These are phyloP conservation scores for Poecile montanus DNA, from an alignment of 2,797 vertebrate species.

Conservation along the genomic window DNA sequence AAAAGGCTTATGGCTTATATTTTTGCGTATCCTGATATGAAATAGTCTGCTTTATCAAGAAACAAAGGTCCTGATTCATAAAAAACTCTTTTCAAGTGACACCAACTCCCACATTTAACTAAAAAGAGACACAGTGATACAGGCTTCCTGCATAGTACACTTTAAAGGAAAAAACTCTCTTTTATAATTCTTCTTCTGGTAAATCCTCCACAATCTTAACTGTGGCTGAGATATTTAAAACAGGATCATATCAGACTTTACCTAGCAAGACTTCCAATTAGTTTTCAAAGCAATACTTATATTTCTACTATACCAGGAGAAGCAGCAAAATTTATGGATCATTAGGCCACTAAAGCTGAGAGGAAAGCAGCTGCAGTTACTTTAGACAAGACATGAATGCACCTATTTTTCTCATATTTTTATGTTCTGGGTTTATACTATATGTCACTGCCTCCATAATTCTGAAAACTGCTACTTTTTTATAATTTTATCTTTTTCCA, in stretches of 20 bases:
- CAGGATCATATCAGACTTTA: constrained; percentile 20
- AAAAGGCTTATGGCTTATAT: background rate
- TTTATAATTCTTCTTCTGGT: background rate
- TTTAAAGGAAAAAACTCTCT: background rate
- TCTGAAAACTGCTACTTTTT: background rate
- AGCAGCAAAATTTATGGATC: constrained; percentile 52
- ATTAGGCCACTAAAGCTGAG: constrained; percentile 45
- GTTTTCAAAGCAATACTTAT: constrained; percentile 49
- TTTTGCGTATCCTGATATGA: background rate
- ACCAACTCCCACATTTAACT: background rate
- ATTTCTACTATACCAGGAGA: constrained; percentile 18
- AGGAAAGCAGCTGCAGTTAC: constrained; percentile 12
- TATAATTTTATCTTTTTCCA: background rate
- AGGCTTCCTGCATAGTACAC: background rate
- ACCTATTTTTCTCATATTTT: constrained; percentile 43
- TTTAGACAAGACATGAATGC: constrained; percentile 10
- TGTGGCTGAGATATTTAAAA: constrained; percentile 24
- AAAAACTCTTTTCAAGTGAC: background rate
- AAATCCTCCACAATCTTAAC: constrained; percentile 1
- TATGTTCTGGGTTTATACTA: background rate
- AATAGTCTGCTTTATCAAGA: background rate
- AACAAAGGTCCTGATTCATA: background rate
- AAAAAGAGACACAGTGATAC: background rate
- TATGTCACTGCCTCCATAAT: background rate
- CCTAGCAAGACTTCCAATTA: constrained; percentile 48